These are phyloP conservation scores for Sesamia inferens DNA, from an alignment of 2,888 invertebrate genomes.

Conservation along the genomic window DNA sequence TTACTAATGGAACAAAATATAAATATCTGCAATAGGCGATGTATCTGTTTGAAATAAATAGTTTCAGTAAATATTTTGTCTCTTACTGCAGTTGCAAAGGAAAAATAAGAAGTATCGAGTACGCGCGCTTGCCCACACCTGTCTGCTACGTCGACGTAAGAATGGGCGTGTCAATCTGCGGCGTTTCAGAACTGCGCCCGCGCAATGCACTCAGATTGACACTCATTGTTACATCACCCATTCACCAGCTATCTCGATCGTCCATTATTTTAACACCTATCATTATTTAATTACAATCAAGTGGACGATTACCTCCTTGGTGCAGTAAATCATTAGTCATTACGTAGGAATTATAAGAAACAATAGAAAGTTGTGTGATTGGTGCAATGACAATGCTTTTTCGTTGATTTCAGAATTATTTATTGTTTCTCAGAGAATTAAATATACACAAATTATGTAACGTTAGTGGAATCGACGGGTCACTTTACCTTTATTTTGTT, in stretches of 20 bases:
- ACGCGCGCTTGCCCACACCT: constrained; percentile 64
- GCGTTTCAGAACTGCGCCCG: constrained; percentile 50
- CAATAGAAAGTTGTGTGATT: constrained; percentile 66
- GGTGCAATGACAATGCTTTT: constrained; percentile 61
- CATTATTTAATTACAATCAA: constrained; percentile 74
- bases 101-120: constrained; percentile 47
- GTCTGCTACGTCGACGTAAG: constrained; percentile 63
- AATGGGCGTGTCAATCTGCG: constrained; percentile 58
- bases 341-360: constrained; percentile 62
- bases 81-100: constrained; percentile 54
- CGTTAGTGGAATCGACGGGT: constrained; percentile 12
- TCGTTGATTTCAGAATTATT: constrained; percentile 57
- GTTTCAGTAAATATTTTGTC: constrained; percentile 45
- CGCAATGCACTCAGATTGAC: constrained; percentile 62
- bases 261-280: constrained; percentile 73
- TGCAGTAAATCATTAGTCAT: constrained; percentile 66
- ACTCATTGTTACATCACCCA: constrained; percentile 79
- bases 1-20: constrained; percentile 17
- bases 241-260: constrained; percentile 72
- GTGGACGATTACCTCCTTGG: constrained; percentile 64
- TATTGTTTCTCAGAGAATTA: constrained; percentile 52
- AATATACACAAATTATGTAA: constrained; percentile 39
- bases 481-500: constrained; percentile 33
- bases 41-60: constrained; percentile 25
- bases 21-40: neutral